These are phyloP conservation scores for Leistus spinibarbis DNA, from an alignment of 2,888 invertebrate species.

Conservation along the genomic window DNA sequence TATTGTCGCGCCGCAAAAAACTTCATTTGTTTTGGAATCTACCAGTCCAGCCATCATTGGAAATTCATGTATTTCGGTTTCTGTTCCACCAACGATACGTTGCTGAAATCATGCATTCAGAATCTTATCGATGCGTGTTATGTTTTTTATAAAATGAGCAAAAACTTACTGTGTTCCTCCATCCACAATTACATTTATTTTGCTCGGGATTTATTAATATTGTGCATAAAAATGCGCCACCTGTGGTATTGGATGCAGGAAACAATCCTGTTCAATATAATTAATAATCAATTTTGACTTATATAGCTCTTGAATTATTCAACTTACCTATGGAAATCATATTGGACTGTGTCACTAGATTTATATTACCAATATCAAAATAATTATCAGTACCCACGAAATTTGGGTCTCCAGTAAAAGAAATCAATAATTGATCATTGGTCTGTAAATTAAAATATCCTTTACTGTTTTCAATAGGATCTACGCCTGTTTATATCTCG, in stretches of 20 bases:
- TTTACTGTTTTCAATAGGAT: no score
- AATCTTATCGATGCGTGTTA: no score
- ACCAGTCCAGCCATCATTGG: conserved; percentile 65
- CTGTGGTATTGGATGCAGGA: conserved; percentile 49
- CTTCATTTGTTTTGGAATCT: conserved; percentile 45
- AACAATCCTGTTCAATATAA: conserved; percentile 55
- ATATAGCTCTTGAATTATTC: no score
- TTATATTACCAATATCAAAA: conserved; percentile 60
- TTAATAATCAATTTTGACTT: no score
- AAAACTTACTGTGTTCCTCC: conserved; percentile 60
- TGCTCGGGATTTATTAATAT: conserved; percentile 48
- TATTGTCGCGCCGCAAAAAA: conserved; percentile 64
- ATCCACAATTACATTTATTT: conserved; percentile 62
- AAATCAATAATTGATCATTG: conserved; percentile 61
- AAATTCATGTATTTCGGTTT: conserved; percentile 63
- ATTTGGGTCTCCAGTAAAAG: conserved; percentile 58
- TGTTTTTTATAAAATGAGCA: no score
- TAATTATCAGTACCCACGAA: conserved; percentile 59
- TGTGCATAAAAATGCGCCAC: conserved; percentile 62
- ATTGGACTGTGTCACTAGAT: conserved; percentile 48
- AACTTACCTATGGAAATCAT: conserved; percentile 50
- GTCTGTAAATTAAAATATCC: no score
- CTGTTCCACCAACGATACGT: conserved; percentile 60
- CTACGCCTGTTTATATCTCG: no score
- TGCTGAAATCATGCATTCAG: conserved; percentile 50